Percentiles rank a stretch among this genome's conserved stretches.
These are phyloP conservation scores for Hirtodrosophila alboralis DNA, from an alignment of 2,888 invertebrate genomes.

Conservation along the genomic window DNA sequence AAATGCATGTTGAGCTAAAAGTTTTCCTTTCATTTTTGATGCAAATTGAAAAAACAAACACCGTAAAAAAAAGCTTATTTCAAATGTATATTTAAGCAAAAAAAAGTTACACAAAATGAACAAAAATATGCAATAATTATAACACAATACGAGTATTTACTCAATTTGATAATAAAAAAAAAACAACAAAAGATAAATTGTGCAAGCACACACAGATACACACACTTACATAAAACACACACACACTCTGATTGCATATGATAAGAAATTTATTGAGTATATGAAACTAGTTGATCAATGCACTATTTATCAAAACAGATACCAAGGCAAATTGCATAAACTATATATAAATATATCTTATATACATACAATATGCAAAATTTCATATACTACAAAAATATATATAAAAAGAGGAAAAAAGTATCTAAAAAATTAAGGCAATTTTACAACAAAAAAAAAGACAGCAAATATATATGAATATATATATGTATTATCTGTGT, in stretches of 20 bases:
- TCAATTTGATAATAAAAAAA: conserved; percentile 43
- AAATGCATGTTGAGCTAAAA: conserved; percentile 66
- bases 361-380: not conserved
- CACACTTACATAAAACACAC: conserved; percentile 13
- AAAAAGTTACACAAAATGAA: conserved; percentile 35
- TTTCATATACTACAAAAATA: conserved; percentile 51
- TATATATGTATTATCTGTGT: conserved; percentile 36
- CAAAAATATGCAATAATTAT: conserved; percentile 48
- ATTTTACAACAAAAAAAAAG: conserved; percentile 65
- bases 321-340: conserved; percentile 52
- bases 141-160: conserved; percentile 45
- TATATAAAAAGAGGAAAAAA: conserved; percentile 19
- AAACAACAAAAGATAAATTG: conserved; percentile 27
- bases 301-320: conserved; percentile 69
- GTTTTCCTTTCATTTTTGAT: conserved; percentile 40
- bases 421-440: conserved; percentile 55
- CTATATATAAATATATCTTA: too few relatives aligned
- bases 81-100: conserved; percentile 62
- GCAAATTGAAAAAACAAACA: conserved; percentile 36
- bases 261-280: conserved; percentile 49
- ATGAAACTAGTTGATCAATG: conserved; percentile 75
- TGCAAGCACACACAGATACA: conserved; percentile 40
- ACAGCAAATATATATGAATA: conserved; percentile 29
- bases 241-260: conserved; percentile 28
- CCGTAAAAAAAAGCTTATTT: conserved; percentile 46